Percentiles rank a stretch among this genome's conserved stretches.
phyloP scores from a whole-genome alignment of 2,113 vertebrate genomes.

The Rhineura floridana region DNA sequence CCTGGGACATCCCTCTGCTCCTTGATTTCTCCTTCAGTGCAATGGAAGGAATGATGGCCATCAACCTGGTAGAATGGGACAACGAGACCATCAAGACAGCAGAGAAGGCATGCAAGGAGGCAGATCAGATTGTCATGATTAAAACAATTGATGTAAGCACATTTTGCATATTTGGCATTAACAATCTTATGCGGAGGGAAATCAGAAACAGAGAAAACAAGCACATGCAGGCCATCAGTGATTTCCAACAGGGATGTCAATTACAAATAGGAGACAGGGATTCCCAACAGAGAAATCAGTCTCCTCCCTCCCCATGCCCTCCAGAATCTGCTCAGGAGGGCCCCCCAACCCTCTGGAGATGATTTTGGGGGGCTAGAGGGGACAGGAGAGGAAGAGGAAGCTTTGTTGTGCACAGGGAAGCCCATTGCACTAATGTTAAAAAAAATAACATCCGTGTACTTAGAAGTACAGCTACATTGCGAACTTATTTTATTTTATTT shows the following conservation, averaged over 20 bases:
- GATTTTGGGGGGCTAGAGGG: too few species aligned
- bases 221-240: neutral
- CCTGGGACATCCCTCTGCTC: neutral
- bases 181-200: neutral
- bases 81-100: constrained; percentile 62
- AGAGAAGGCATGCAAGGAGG: constrained; percentile 67
- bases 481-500: too few species aligned
- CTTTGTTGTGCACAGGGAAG: too few species aligned
- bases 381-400: too few species aligned
- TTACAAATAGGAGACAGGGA: too few species aligned
- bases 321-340: too few species aligned
- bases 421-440: too few species aligned
- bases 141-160: constrained; percentile 65
- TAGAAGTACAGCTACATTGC: too few species aligned
- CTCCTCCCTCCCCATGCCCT: too few species aligned
- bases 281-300: too few species aligned
- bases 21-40: constrained; percentile 40
- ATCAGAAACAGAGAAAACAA: neutral
- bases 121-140: constrained; percentile 59
- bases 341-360: too few species aligned
- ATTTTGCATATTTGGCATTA: neutral
- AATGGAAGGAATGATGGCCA: constrained; percentile 63
- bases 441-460: too few species aligned
- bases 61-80: constrained; percentile 68
- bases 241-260: neutral